Evolutionary conservation across 2,113 vertebrate genomes (phyloP), one percentile per base, ranked within the genome.

Genomic region (Leptodactylus fuscus): DNA sequence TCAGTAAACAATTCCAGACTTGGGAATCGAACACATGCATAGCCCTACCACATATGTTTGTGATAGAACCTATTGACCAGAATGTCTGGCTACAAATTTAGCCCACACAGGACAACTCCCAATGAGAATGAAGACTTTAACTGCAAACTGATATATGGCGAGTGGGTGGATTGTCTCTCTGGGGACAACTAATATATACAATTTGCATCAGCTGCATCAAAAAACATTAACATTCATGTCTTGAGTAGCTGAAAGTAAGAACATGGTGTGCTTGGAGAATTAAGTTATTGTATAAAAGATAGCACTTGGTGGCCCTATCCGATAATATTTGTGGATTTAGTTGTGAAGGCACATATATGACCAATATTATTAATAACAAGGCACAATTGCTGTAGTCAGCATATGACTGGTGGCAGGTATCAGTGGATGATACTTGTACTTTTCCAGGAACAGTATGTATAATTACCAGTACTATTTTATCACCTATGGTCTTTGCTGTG

Each of bases 51-150:
- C 73, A 76, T 80, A 41, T 62, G 77, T 53, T 60, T 80, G 77
- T 36, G 53, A 80, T 60, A 60, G 51, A 60, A 80, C 53, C 55
- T 44, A 29, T 29, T 80, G 36, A 80, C 53, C 77, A 80, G 55
- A 80, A 80, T 16, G 77, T 13, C 77, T 80, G 77, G 77, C 53
- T 44, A 27, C 36, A 62, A 36, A 60, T 27, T 36, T 60, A 80
- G 77, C 77, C 77, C 77, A 80, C 77, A 80, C 77, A 80, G 53
- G 77, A 80, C 77, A 80, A 80, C 53, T 41, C 77, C 77, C 77
- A 58, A 53, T 36, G 41, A 16, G 34, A 34, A 60, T n/a, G 76
- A 80, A 62, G 36, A 27, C 34, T 60, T 22, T 44, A n/a, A 76
- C 77, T 60, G 77, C 34, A 80, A 80, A 27, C 27, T 80, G 77